These are phyloP conservation scores for Seriola rivoliana DNA, from an alignment of 2,113 vertebrate genomes.

Conservation along the genomic window DNA sequence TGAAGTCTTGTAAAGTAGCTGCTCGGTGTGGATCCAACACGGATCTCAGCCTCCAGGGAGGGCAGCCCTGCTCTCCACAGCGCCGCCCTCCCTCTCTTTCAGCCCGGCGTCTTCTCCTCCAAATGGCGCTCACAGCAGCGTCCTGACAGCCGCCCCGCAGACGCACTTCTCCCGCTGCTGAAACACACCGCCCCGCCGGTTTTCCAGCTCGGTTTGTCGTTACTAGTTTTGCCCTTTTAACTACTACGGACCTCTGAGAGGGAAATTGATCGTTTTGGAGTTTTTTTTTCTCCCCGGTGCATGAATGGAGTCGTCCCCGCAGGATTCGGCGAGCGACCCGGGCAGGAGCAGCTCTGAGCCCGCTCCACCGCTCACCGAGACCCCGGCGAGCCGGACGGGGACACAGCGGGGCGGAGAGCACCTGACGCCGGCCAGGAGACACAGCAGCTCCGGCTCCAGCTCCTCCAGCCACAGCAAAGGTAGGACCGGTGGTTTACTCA, in stretches of 20 bases:
- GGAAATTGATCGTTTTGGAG: not conserved
- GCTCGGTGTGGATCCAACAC: not conserved
- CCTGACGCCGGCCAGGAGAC: conserved; percentile 79
- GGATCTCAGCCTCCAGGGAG: conserved; percentile 54
- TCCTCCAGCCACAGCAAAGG: conserved; percentile 81
- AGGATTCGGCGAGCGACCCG: conserved; percentile 83
- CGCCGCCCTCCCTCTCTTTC: conserved; percentile 54
- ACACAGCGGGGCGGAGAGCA: conserved; percentile 81
- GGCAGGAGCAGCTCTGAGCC: conserved; percentile 84
- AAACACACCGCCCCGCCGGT: not conserved
- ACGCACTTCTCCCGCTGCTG: conserved; percentile 14
- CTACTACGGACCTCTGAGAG: not conserved
- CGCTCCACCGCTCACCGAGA: conserved; percentile 80
- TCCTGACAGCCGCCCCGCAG: conserved; percentile 28
- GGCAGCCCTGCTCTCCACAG: conserved; percentile 56
- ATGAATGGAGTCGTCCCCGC: conserved; percentile 88
- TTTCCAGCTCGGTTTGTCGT: not conserved
- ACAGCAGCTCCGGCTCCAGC: conserved; percentile 84
- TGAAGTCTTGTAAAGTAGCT: not conserved
- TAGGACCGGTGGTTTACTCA: conserved; percentile 43
- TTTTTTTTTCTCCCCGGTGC: not conserved
- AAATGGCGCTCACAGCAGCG: conserved; percentile 45
- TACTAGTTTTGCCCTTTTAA: not conserved
- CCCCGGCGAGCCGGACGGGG: conserved; percentile 81
- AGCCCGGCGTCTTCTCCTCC: conserved; percentile 47